Conservation (phyloP, 1,140 invertebrate genomes). For the Drosophila prosaltans region DNA sequence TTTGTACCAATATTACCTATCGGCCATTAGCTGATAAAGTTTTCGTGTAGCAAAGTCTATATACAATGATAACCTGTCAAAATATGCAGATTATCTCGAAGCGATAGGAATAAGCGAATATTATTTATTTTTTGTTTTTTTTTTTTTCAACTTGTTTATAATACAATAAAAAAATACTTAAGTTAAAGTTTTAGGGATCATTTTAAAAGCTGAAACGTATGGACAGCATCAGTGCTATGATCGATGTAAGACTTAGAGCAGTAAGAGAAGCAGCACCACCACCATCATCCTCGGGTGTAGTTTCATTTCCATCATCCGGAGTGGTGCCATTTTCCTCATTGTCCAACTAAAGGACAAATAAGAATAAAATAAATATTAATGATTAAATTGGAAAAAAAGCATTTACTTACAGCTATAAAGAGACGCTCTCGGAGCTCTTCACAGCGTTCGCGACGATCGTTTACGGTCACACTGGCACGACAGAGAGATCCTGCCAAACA, state of each 20-base stretch:
- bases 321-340: conserved; percentile 34
- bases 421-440: conserved; percentile 83
- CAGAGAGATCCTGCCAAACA: conserved; percentile 86
- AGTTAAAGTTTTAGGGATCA: conserved; percentile 18
- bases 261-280: conserved; percentile 48
- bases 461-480: conserved; percentile 85
- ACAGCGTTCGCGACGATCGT: conserved; percentile 85
- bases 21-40: conserved; percentile 42
- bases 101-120: conserved; percentile 43
- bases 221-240: conserved; percentile 52
- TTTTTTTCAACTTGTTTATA: conserved; percentile 1
- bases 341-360: conserved; percentile 53
- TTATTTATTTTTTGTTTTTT: conserved; percentile 42
- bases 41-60: conserved; percentile 36
- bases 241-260: conserved; percentile 47
- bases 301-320: conserved; percentile 5
- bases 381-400: too few species aligned
- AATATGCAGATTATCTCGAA: conserved; percentile 30
- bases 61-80: conserved; percentile 13
- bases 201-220: conserved; percentile 44
- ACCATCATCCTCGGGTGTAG: conserved; percentile 6
- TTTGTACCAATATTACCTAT: conserved; percentile 43
- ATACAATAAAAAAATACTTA: conserved; percentile 65
- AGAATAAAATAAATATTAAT: too few species aligned
- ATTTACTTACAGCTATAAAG: conserved; percentile 56